Conservation (phyloP, 2,797 vertebrate species). For the Bucorvus abyssinicus region DNA sequence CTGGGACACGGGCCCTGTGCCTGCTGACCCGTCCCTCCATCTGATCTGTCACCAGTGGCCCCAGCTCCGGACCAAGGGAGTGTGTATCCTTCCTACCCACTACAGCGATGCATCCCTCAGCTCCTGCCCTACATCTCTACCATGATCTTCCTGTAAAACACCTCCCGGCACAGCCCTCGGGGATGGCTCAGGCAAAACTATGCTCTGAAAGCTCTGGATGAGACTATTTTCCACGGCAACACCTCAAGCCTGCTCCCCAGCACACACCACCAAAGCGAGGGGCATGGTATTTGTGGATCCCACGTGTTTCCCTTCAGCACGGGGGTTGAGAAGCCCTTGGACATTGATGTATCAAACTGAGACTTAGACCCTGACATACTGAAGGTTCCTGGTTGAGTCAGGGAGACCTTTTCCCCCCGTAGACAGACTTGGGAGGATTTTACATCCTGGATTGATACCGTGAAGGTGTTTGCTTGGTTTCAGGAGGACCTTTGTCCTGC, state of each 20-base stretch:
- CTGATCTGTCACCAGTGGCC: accelerated
- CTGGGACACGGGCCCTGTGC: accelerated
- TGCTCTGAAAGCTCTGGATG: not conserved
- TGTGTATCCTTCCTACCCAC: accelerated
- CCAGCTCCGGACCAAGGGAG: not conserved
- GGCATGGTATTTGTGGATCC: accelerated
- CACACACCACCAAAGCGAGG: accelerated
- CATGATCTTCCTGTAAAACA: accelerated
- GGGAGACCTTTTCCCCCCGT: accelerated
- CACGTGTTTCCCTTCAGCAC: accelerated
- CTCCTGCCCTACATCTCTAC: not conserved
- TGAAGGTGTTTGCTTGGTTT: too few relatives aligned
- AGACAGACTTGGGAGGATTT: not conserved
- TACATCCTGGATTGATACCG: accelerated
- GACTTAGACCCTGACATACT: accelerated
- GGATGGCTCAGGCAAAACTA: not conserved
- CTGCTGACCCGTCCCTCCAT: not conserved
- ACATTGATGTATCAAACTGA: accelerated
- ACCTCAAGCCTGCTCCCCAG: not conserved
- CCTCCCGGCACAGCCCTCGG: accelerated
- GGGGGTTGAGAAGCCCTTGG: accelerated
- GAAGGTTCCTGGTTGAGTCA: accelerated
- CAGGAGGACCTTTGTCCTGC: not conserved
- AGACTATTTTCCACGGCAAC: accelerated
- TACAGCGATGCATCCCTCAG: not conserved